Percentiles rank a stretch among this genome's conserved stretches.
Evolutionary conservation across 2,888 invertebrate genomes (phyloP).

Genomic region (Nycteola revayana): DNA sequence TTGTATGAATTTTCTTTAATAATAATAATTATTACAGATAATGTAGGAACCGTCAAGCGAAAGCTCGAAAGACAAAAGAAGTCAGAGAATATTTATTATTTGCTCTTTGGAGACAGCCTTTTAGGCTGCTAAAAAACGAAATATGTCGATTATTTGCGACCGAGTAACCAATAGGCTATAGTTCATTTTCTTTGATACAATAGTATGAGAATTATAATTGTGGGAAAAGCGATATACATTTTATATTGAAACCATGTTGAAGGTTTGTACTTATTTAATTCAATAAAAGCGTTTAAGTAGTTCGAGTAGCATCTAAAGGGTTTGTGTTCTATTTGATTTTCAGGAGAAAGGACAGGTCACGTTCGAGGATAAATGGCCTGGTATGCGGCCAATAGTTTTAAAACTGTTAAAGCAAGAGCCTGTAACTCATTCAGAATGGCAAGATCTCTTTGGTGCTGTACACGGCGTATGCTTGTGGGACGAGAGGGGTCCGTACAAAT

Average conservation of each 20-base stretch:
- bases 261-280: conserved; percentile 35
- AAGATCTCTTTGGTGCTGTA: conserved; percentile 97
- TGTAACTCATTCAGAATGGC: conserved; percentile 98
- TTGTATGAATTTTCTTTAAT: no score
- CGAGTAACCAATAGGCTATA: no score
- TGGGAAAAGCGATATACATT: conserved; percentile 25
- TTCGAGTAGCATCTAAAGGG: conserved; percentile 2
- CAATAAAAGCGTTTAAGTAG: background rate
- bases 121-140: no score
- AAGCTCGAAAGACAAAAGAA: no score
- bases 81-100: no score
- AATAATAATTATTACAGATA: no score
- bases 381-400: conserved; percentile 95
- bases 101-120: no score
- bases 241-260: conserved; percentile 46
- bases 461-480: conserved; percentile 99
- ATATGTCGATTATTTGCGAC: no score
- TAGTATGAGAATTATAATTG: conserved; percentile 36
- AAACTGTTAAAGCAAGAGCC: conserved; percentile 96
- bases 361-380: conserved; percentile 98
- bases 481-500: conserved; percentile 94
- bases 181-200: no score
- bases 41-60: no score
- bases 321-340: conserved; percentile 36
- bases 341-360: conserved; percentile 91